A percentile compares a stretch with the other conserved stretches of the same genome.
These are phyloP conservation scores for Distichodus sexfasciatus DNA, from an alignment of 2,797 vertebrate genomes.

Conservation along the genomic window DNA sequence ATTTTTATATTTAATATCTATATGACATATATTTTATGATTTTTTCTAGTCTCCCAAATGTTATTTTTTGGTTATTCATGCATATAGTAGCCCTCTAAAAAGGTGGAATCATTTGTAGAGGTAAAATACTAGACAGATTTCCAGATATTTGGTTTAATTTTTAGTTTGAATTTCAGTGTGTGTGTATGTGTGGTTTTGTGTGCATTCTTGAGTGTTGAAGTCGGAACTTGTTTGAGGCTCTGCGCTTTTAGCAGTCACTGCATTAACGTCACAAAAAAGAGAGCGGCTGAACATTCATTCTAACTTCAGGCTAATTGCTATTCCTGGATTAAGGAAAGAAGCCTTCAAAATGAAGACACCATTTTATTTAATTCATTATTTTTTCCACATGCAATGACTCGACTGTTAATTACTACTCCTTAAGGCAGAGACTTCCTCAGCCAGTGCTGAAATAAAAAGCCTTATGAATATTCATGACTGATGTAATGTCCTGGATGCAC, in stretches of 20 bases:
- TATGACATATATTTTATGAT: too few relatives aligned
- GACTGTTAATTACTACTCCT: not conserved
- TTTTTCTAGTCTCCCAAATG: too few relatives aligned
- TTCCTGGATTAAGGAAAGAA: constrained; percentile 17
- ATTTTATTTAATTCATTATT: constrained; percentile 1
- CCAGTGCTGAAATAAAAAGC: not conserved
- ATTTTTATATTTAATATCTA: too few relatives aligned
- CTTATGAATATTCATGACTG: not conserved
- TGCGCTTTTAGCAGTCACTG: not conserved
- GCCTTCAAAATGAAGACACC: not conserved
- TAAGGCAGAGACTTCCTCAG: not conserved
- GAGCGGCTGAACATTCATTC: not conserved
- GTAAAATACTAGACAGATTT: too few relatives aligned
- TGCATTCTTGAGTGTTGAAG: not conserved
- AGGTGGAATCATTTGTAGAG: too few relatives aligned
- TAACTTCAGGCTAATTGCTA: constrained; percentile 16
- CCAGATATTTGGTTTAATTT: too few relatives aligned
- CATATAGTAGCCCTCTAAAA: too few relatives aligned
- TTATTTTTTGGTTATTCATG: too few relatives aligned
- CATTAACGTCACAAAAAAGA: constrained; percentile 1
- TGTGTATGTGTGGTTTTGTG: too few relatives aligned
- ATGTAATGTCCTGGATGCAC: not conserved
- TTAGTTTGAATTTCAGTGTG: too few relatives aligned
- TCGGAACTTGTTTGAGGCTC: not conserved
- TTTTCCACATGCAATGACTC: not conserved